These are phyloP conservation scores for Ypsolopha scabrella DNA, from an alignment of 2,888 invertebrate species.

Conservation along the genomic window DNA sequence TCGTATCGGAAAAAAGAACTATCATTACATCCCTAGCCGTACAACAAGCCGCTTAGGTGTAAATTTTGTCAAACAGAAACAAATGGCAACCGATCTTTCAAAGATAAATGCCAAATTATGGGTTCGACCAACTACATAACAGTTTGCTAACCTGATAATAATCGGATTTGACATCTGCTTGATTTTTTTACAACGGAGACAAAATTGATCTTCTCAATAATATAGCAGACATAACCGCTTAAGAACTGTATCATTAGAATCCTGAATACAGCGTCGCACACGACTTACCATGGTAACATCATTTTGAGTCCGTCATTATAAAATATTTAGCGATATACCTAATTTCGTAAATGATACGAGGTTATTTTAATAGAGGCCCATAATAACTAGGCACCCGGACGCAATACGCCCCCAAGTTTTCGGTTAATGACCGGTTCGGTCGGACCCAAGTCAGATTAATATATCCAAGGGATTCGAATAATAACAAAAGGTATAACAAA, in stretches of 20 bases:
- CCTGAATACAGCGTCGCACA: slow-evolving; percentile 19
- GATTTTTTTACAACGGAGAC: slow-evolving; percentile 27
- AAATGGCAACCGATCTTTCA: not conserved
- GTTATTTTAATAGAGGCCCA: slow-evolving; percentile 62
- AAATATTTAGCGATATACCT: slow-evolving; percentile 68
- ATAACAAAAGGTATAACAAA: slow-evolving; percentile 60
- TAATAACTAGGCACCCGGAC: slow-evolving; percentile 66
- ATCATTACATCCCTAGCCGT: too few relatives aligned
- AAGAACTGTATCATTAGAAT: slow-evolving; percentile 34
- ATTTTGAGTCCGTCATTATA: slow-evolving; percentile 56
- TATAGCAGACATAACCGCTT: slow-evolving; percentile 14
- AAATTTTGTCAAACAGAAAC: too few relatives aligned
- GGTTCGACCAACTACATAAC: slow-evolving; percentile 7
- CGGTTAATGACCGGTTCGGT: slow-evolving; percentile 60
- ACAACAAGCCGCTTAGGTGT: too few relatives aligned
- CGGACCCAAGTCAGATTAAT: slow-evolving; percentile 63
- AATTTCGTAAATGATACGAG: slow-evolving; percentile 62
- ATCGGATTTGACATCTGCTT: slow-evolving; percentile 24
- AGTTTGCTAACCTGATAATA: slow-evolving; percentile 41
- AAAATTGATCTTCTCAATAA: slow-evolving; percentile 21
- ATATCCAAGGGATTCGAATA: slow-evolving; percentile 59
- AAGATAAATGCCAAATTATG: slow-evolving; percentile 17
- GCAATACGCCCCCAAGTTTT: slow-evolving; percentile 64
- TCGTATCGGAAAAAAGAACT: too few relatives aligned
- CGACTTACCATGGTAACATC: slow-evolving; percentile 33